Evolutionary conservation across 2,888 invertebrate species (phyloP), one percentile per base, ranked within the genome.

Genomic region (Microctonus hyperodae): DNA sequence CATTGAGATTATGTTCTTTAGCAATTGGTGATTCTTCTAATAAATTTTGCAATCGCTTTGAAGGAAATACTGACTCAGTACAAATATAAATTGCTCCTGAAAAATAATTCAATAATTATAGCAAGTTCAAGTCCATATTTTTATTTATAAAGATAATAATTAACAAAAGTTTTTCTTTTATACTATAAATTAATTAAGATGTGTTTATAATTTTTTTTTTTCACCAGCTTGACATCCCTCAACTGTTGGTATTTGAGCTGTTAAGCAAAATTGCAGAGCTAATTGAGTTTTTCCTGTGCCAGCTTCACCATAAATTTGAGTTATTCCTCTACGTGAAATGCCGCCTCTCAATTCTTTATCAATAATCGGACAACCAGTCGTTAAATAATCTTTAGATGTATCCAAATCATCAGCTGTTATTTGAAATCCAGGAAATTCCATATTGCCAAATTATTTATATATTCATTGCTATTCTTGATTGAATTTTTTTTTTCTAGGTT

Each of bases 251-350:
- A 88, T 82, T 83, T 92, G 92, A 69, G 88, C 89, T 67, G 88
- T 87, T 22, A 92, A 83, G 37, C 90, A 87, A 31, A 92, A 81
- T 83, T 93, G 93, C 59, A 95, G 84, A 72, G 90, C 91, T 51
- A 94, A 79, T 81, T 95, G 95, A 0, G 94, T 94, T 86, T 95
- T 95, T 6, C 94, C 94, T 74, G 88, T 87, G 16, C 92, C 92
- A 85, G 92, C 92, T 82, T 90, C 90, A n/a, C 94, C 95, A 80
- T 88, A 90, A 74, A 95, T 85, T 86, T 95, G 94, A 65, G 91
- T 91, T 60, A 95, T 86, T 28, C 92, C 90, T 71, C 88, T 87
- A 73, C 85, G 84, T 55, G 89, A 85, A 67, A 94, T 86, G 33
- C 95, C 95, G 65, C 93, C 93, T 73, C 85, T 83, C 23, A 92